A percentile compares a stretch with the other conserved stretches of the same genome.
phyloP scores from a whole-genome alignment of 2,797 vertebrate genomes.

The Octomys mimax region DNA sequence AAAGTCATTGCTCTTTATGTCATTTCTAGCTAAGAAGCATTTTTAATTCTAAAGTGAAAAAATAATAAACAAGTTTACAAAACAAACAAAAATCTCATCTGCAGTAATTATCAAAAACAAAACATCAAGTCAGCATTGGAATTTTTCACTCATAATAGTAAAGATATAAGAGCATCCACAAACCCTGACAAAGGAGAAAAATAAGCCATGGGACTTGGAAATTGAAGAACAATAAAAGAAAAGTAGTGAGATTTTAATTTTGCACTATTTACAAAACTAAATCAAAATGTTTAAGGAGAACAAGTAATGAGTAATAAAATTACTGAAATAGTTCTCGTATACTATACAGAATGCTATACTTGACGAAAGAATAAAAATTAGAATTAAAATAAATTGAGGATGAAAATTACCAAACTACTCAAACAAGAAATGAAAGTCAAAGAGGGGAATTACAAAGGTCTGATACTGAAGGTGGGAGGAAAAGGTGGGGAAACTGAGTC shows the following conservation, averaged over 20 bases:
- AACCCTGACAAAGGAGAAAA: not conserved
- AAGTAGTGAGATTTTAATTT: not conserved
- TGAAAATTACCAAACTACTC: not conserved
- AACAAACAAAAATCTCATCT: not conserved
- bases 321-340: not conserved
- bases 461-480: not conserved
- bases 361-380: not conserved
- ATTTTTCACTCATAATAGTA: not conserved
- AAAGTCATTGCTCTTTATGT: not conserved
- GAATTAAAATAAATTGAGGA: not conserved
- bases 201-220: not conserved
- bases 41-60: not conserved
- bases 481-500: not conserved
- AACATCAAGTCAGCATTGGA: not conserved
- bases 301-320: not conserved
- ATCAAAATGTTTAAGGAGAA: not conserved
- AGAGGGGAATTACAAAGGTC: not conserved
- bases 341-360: not conserved
- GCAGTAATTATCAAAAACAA: not conserved
- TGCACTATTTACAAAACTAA: not conserved
- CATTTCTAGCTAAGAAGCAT: not conserved
- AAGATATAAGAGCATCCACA: not conserved
- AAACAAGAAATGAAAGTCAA: not conserved
- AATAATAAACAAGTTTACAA: not conserved
- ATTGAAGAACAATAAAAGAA: not conserved